Evolutionary conservation across 2,797 vertebrate species (phyloP), one percentile per base, ranked within the genome.

Genomic region (Vespertilio murinus): DNA sequence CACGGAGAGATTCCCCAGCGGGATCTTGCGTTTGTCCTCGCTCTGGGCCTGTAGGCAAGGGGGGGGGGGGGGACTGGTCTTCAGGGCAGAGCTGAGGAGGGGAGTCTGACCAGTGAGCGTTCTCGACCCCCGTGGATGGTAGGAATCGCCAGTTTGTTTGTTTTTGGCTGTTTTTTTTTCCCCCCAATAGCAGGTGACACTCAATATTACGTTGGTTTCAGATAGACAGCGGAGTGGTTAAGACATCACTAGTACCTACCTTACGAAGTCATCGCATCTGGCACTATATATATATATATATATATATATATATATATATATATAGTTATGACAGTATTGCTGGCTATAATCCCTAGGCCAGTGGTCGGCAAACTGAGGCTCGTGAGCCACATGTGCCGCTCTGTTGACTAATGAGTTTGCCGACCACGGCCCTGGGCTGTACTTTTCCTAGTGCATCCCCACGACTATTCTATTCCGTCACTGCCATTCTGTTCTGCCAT

Each of bases 21-120:
- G 22, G 11, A 40, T 80, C 64, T 49, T 11, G 49, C 2, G 11
- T 77, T 88, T 47, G 35, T 49, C 67, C 16, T 38, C 8, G n/a
- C 52, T 74, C 23, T 49, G 0, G 3, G 5, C 8, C 23, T 47
- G 30, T 52, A 40, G 65, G 23, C 28, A 16, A 84, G 56, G 18
- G 9, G 10, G 42, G 10, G 42, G 10, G 25, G 28, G 12, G 8
- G 64, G 40, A 9, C 0, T 30, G 20, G 59, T 12, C 18, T 67
- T 56, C 8, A 8, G 3, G 3, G 25, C 5, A 17, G 16, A 30
- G 40, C 0, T 25, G 45, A n/a, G 4, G 49, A 18, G 12, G 3
- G 33, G 23, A 83, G 56, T 35, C 2, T 3, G 71, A 38, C 49
- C 38, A 20, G 20, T 52, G 47, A 77, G 30, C 1, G 2, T 42